Base-by-base conservation (phyloP, 1,140 invertebrate genomes). In the Drosophila sucinea region DNA sequence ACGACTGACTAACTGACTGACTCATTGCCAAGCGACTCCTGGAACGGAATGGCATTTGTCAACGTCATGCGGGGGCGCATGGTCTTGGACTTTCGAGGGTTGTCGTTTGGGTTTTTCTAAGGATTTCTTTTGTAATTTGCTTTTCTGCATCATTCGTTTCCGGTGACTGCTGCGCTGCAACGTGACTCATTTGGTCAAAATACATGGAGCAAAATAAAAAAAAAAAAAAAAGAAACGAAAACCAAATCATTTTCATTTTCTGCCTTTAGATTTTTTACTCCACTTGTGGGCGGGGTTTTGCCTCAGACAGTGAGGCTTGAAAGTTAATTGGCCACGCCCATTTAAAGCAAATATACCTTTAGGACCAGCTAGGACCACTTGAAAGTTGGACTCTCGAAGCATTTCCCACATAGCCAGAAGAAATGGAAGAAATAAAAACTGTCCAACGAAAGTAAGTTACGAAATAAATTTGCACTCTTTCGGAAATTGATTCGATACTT, bases 61-160 rank as follows among this genome's bases (percentile, higher is more conserved):
- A 87, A 87, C 83, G 83, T 87, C 83, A 87, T 70, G 61, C 0
- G 3, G 35, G 35, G 35, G 35, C 54, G 44, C 67, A 69, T 57
- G 40, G 58, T 25, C 17, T 17, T 51, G 44, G 44, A 51, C 25
- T 10, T 27, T 51, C 67, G 77, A 69, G 77, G 74, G 74, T 70
- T 57, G 68, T 29, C 41, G 67, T 63, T 30, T 10, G 75, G 64
- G 66, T 75, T 78, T 67, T 75, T 76, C 66, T 63, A 72, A 79
- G 77, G 77, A 76, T 73, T 77, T 63, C 67, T 86, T 70, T 87
- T 76, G 60, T 64, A 51, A 75, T 79, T 85, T 33, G 27, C 73
- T 77, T 86, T 86, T 86, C 79, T 87, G 82, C 82, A 86, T 86
- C 82, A 86, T 86, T 87, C 83, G 77, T 72, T 87, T 87, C 82